Base-by-base conservation (phyloP, 2,797 vertebrate genomes). In the Sarcophilus harrisii region DNA sequence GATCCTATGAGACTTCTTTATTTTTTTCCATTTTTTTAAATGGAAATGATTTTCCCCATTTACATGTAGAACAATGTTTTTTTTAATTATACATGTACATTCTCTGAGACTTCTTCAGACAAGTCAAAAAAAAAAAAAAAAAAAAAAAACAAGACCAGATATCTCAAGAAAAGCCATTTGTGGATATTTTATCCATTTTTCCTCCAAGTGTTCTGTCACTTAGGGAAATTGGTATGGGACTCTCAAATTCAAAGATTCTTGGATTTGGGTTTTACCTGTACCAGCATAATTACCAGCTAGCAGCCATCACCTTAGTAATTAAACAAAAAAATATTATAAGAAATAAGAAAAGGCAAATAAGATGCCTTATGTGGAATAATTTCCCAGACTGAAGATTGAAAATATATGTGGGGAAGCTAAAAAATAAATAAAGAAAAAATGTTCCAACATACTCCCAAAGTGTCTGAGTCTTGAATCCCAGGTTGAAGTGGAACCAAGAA, bases 241-340 rank as follows among this genome's bases (percentile, higher is more conserved):
- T 52, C 52, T 52, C 52, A 52, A 52, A 52, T 8, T 52, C 52
- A 52, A 52, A 52, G 52, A 52, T 52, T 52, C 52, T 52, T 52
- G 52, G 52, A 52, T 52, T 52, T 52, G 52, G 52, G 52, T 52
- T 52, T 52, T 52, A 52, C 52, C 52, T 52, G 52, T 49, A 52
- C 52, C 49, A 49, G 49, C 49, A 49, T 49, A 49, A 49, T 49
- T 99, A 99, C 97, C 99, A 98, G 98, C 99, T 21, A 99, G 95
- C 99, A 99, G 97, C 98, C 99, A 12, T 99, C 99, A 98, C 99
- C 99, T 0, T 99, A 99, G 99, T 97, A 99, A 98, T 98, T 99
- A 98, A 99, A 99, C 96, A 98, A 28, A 95, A n/a, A 98, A 96
- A 94, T 99, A 99, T 98, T 99, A 98, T 30, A 99, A 97, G 94